Base-by-base conservation (phyloP, 2,113 vertebrate genomes). In the Otocyon megalotis region DNA sequence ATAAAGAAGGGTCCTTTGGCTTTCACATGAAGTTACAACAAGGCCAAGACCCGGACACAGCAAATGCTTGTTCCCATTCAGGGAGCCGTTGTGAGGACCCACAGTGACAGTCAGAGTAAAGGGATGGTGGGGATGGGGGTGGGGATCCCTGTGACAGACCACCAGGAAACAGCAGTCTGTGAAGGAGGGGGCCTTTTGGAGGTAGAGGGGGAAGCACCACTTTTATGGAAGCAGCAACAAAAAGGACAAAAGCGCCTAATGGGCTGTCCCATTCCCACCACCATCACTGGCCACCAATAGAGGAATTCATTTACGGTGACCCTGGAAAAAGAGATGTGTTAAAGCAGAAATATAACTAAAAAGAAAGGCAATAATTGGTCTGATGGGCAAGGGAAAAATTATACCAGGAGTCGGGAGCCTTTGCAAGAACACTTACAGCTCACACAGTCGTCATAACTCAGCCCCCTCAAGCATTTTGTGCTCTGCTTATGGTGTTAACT, bases 401-500 rank as follows among this genome's bases (percentile, higher is more conserved):
- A 97, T 97, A 95, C 88, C 63, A 93, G 81, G 90, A 97, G 96
- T 96, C 26, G 1, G 93, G 69, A 95, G 96, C 97, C 97, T 97
- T 94, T 90, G 82, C 50, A 93, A 95, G 98, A 96, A 97, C 97
- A 97, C 97, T 98, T 97, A 97, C 4, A 2, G 95, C 97, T 97
- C 93, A 97, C 93, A 85, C 43, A 83, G 97, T 96, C 97, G 0
- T 97, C 98, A 97, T 98, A 98, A 98, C 50, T 98, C 97, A 97
- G 95, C 71, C 94, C 97, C 96, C 94, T 97, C 97, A 97, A 98
- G 98, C 97, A 98, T 97, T 98, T 81, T 98, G 97, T 97, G 97
- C 89, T 98, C 97, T 97, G 97, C 97, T 98, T 97, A 97, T 95
- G 94, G 98, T 96, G 97, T 97, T 98, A 98, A 98, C 98, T 98